phyloP scores from a whole-genome alignment of 2,113 vertebrate genomes.

The Mesoclemmys tuberculata region DNA sequence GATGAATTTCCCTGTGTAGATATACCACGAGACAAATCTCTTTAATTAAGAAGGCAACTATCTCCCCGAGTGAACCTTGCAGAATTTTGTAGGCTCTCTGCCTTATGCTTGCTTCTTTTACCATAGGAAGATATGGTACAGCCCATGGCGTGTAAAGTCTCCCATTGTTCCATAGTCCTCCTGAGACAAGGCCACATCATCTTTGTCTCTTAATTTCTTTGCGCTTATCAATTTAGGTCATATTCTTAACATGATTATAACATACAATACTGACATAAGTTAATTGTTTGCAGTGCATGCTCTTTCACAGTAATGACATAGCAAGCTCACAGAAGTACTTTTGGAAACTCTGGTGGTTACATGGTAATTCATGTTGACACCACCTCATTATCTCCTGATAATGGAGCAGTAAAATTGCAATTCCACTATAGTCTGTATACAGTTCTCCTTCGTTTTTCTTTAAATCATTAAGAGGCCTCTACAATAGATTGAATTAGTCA shows the following conservation, averaged over 20 bases:
- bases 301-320: background rate
- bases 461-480: background rate
- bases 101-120: background rate
- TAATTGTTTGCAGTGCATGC: background rate
- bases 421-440: background rate
- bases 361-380: background rate
- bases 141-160: background rate
- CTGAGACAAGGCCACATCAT: background rate
- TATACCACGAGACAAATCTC: background rate
- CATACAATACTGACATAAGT: background rate
- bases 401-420: conserved; percentile 1
- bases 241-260: background rate
- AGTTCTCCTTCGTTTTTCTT: background rate
- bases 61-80: background rate
- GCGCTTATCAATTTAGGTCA: background rate
- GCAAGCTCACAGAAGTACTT: background rate
- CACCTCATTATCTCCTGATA: conserved; percentile 8
- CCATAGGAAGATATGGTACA: background rate
- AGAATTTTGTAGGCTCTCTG: background rate
- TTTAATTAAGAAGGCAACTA: background rate
- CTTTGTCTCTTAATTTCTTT: background rate
- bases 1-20: background rate
- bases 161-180: background rate
- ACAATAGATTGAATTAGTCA: background rate
- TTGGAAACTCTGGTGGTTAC: background rate